Base-by-base conservation (phyloP, 1,140 invertebrate species). In the Ridgeia piscesae region DNA sequence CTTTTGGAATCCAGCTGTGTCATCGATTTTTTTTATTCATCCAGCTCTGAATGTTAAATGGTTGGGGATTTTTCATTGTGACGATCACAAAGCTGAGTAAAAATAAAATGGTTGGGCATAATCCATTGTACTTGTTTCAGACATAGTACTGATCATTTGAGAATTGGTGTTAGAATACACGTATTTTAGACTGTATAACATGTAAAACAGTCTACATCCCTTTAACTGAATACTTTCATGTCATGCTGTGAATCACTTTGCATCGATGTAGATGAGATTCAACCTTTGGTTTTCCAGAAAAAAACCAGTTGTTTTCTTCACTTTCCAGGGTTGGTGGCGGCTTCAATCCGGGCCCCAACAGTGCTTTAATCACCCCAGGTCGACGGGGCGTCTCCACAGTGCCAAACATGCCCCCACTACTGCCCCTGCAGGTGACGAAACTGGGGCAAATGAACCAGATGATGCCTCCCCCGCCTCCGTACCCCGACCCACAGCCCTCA, bases 401-500 rank as follows among this genome's bases (percentile, higher is more conserved):
- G 89, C 34, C 89, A 90, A 90, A 90, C 17, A 90, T 90, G 58
- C 58, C 58, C 58, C 58, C 89, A 90, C 34, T 91, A n/a, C 91
- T 50, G 34, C 33, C 91, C 6, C 42, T 35, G 42, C 91, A 90
- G 8, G 89, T 34, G 17, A 91, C 91, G 2, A 91, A 91, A 48
- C 91, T 91, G 34, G 35, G 34, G 33, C 35, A 35, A 14, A 35
- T 42, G 91, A 48, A 48, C 21, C 35, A 58, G 34, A 35, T 42
- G n/a, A 88, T 92, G 48, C 91, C 91, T 33, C 48, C 91, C 14
- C 91, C 91, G 21, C 91, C 91, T 9, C 91, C 91, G 17, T 92
- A 88, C 88, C 91, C 91, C 21, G 33, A 92, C n/a, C 33, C 88
- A 33, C 34, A 58, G 48, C 58, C 34, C 2, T 27, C 48, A 91